A percentile compares a stretch with the other conserved stretches of the same genome.
These are phyloP conservation scores for Mechanitis messenoides DNA, from an alignment of 2,888 invertebrate species.

Conservation along the genomic window DNA sequence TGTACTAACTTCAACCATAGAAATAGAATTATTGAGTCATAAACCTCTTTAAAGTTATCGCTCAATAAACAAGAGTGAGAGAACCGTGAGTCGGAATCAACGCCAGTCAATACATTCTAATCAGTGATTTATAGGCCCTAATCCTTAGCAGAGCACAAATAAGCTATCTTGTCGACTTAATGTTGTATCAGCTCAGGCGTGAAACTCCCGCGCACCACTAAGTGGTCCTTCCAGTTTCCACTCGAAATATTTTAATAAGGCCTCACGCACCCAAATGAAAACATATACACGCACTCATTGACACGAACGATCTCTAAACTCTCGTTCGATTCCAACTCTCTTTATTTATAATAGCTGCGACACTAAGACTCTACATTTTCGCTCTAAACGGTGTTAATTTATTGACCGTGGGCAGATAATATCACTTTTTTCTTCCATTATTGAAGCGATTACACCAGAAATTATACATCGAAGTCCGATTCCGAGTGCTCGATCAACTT, in stretches of 20 bases:
- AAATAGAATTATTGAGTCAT: slow-evolving; percentile 51
- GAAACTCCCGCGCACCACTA: slow-evolving; percentile 76
- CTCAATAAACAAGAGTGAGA: slow-evolving; percentile 58
- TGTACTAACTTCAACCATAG: slow-evolving; percentile 38
- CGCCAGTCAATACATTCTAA: slow-evolving; percentile 76
- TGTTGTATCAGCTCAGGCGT: slow-evolving; percentile 75
- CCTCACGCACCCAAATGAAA: slow-evolving; percentile 75
- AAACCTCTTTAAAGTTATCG: slow-evolving; percentile 61
- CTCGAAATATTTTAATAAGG: slow-evolving; percentile 77
- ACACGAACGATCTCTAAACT: slow-evolving; percentile 57
- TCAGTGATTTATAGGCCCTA: slow-evolving; percentile 76
- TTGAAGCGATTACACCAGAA: slow-evolving; percentile 76
- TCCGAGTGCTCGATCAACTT: slow-evolving; percentile 51
- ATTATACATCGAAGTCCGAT: slow-evolving; percentile 71
- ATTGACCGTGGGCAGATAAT: slow-evolving; percentile 77
- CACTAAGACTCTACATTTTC: slow-evolving; percentile 75
- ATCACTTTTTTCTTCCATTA: slow-evolving; percentile 75
- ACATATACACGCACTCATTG: slow-evolving; percentile 62
- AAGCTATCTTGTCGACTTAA: slow-evolving; percentile 77
- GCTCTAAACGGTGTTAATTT: slow-evolving; percentile 78
- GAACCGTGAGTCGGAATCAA: slow-evolving; percentile 63
- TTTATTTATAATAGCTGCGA: slow-evolving; percentile 75
- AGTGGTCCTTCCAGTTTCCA: slow-evolving; percentile 78
- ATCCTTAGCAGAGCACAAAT: slow-evolving; percentile 75
- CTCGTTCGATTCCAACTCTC: slow-evolving; percentile 51